phyloP scores from a whole-genome alignment of 1,140 invertebrate species.

The Aricia agestis region DNA sequence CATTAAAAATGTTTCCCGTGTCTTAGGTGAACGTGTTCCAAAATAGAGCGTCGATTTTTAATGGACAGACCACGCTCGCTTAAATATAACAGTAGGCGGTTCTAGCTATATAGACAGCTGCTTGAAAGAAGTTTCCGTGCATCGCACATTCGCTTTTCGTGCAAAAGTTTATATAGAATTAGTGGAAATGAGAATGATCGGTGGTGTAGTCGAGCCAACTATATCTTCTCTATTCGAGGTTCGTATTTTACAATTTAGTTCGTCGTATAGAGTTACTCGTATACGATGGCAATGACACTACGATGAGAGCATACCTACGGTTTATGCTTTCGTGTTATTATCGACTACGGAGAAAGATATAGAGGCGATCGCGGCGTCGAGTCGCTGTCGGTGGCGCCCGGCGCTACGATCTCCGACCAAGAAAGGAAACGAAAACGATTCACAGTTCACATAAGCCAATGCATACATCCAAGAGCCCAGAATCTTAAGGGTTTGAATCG shows the following conservation, averaged over 20 bases:
- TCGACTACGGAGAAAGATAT: slow-evolving; percentile 18
- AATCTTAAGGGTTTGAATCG: slow-evolving; percentile 74
- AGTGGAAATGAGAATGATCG: slow-evolving; percentile 64
- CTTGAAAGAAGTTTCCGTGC: slow-evolving; percentile 74
- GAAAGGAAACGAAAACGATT: slow-evolving; percentile 75
- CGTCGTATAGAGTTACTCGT: slow-evolving; percentile 33
- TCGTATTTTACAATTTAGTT: slow-evolving; percentile 26
- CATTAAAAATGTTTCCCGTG: slow-evolving; percentile 44
- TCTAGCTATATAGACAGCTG: slow-evolving; percentile 74
- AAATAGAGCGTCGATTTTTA: slow-evolving; percentile 34
- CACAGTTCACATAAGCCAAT: slow-evolving; percentile 75
- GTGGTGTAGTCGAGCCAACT: slow-evolving; percentile 66
- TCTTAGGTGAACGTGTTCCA: slow-evolving; percentile 5
- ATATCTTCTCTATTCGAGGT: slow-evolving; percentile 52
- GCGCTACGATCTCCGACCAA: slow-evolving; percentile 54
- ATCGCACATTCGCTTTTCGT: slow-evolving; percentile 74
- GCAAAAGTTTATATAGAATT: slow-evolving; percentile 66
- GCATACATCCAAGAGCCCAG: slow-evolving; percentile 75
- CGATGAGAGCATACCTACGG: slow-evolving; percentile 25
- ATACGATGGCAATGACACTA: slow-evolving; percentile 39
- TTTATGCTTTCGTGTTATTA: slow-evolving; percentile 14
- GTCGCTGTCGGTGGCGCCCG: slow-evolving; percentile 17
- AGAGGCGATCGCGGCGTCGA: slow-evolving; percentile 20
- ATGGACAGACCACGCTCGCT: slow-evolving; percentile 59
- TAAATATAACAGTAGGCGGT: slow-evolving; percentile 69